Base-by-base conservation (phyloP, 2,113 vertebrate species). In the Apodemus speciosus region DNA sequence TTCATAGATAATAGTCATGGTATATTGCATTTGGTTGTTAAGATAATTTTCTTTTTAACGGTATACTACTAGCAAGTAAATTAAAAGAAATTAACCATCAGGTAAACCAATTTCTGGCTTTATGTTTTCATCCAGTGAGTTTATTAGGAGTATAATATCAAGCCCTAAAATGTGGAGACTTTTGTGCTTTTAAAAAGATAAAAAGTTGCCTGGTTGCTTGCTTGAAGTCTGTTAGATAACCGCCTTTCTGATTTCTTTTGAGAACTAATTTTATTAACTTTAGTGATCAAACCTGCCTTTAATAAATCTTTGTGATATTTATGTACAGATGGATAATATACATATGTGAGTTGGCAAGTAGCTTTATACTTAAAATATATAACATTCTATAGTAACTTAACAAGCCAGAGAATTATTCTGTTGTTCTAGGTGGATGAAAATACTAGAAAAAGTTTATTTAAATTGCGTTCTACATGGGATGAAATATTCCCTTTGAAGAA, bases 361-460 rank as follows among this genome's bases (percentile, higher is more conserved):
- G 15, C 51, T 93, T 92, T 95, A 88, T 94, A 73, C 18, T 96
- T 96, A 97, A 90, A 97, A 49, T 95, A 92, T 97, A 96, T 97
- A 94, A 96, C 94, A 97, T 98, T 98, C 95, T 98, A 98, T 98
- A 98, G 98, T 98, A 98, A 98, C 98, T 98, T 98, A 98, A 98
- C 98, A 99, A 99, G 99, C 97, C 98, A 96, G 98, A 98, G 98
- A 99, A 98, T 98, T 98, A 96, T 98, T 99, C 97, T 99, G 97
- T 98, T 99, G 97, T 99, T 98, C 97, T 98, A 99, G 99, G 99
- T 99, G 98, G 99, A 99, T 97, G 99, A 99, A 98, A 99, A 99
- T 99, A 99, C 99, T 97, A 99, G 99, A 97, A 99, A 99, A 99
- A 99, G 99, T 98, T 99, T 99, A 97, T 99, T 99, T 99, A 99